Evolutionary conservation across 2,888 invertebrate species (phyloP).

Genomic region (Candidula unifasciata): DNA sequence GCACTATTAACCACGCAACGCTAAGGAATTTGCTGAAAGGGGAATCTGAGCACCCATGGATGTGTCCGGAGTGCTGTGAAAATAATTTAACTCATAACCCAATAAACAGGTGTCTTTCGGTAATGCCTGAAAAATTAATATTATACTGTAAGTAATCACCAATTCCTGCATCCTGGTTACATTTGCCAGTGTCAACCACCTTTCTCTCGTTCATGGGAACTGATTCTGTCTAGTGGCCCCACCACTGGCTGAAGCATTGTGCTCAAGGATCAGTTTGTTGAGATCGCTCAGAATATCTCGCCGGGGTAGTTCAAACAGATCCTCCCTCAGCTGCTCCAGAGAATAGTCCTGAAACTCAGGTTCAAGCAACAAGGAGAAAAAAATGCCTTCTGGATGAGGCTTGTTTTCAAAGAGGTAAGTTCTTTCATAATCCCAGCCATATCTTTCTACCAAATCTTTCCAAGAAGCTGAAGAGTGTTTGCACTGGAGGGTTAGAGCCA

Average conservation of each 20-base stretch:
- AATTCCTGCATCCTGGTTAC: not conserved
- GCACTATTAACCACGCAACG: too few relatives aligned
- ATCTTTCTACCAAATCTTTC: constrained; percentile 52
- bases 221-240: not conserved
- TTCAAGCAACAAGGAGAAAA: constrained; percentile 34
- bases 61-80: too few relatives aligned
- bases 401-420: constrained; percentile 41
- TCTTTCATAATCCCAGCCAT: constrained; percentile 53
- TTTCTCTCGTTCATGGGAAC: not conserved
- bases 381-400: constrained; percentile 15
- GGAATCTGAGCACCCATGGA: too few relatives aligned
- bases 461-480: constrained; percentile 34
- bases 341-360: constrained; percentile 42
- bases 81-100: too few relatives aligned
- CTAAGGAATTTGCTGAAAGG: too few relatives aligned
- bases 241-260: constrained; percentile 11
- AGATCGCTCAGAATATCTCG: constrained; percentile 33
- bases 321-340: constrained; percentile 17
- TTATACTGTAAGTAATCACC: not conserved
- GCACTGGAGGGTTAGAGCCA: constrained; percentile 21
- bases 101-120: too few relatives aligned
- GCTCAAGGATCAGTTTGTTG: constrained; percentile 13
- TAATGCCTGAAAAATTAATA: too few relatives aligned
- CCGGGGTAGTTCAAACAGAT: constrained; percentile 26
- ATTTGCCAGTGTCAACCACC: not conserved